A percentile compares a stretch with the other conserved stretches of the same genome.
phyloP scores from a whole-genome alignment of 2,797 vertebrate species.

The Oreochromis grahami region DNA sequence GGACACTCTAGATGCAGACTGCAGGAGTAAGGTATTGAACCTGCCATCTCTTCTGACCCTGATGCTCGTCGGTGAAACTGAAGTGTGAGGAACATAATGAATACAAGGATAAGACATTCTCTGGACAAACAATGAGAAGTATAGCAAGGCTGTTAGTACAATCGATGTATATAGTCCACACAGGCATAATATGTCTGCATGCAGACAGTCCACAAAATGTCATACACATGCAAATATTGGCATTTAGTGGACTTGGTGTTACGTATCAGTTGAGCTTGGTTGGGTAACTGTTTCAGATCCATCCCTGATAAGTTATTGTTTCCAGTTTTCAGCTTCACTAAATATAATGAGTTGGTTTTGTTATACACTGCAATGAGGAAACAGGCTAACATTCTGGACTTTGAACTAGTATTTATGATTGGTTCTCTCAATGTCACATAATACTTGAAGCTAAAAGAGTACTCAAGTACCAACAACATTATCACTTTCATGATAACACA shows the following conservation, averaged over 20 bases:
- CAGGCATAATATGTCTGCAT: background rate
- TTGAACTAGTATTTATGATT: background rate
- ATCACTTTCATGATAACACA: background rate
- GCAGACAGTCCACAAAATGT: background rate
- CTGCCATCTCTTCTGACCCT: no score
- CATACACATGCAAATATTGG: background rate
- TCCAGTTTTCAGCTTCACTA: background rate
- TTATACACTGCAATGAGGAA: background rate
- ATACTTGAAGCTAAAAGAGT: background rate
- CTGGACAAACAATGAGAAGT: background rate
- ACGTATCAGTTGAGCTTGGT: background rate
- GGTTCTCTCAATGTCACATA: background rate
- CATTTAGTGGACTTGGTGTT: background rate
- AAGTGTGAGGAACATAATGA: background rate
- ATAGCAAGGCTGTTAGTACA: background rate
- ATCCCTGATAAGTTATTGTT: background rate
- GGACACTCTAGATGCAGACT: background rate
- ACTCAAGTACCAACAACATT: background rate
- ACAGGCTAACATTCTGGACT: background rate
- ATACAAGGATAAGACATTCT: background rate
- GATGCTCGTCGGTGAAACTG: background rate
- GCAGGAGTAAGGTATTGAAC: background rate
- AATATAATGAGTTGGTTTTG: accelerated
- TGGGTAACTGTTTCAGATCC: background rate
- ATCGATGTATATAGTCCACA: background rate